Evolutionary conservation across 1,140 invertebrate species (phyloP), one percentile per base, ranked within the genome.

Genomic region (Pteromalus puparum): DNA sequence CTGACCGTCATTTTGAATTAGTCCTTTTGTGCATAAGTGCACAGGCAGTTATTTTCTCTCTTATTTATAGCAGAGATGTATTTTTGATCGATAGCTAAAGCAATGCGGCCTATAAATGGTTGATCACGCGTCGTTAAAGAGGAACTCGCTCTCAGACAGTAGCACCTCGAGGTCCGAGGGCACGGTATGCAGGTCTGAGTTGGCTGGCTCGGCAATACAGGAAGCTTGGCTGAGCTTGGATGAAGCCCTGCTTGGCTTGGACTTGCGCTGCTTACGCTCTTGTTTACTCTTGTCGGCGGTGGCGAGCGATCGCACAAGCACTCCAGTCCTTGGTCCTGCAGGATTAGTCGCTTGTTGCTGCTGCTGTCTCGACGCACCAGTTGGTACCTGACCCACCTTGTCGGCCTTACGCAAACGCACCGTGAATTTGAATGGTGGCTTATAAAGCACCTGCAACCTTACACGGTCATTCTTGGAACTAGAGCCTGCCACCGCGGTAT

Each of bases 361-460:
- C 73, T 13, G 85, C 34, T 0, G 80, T 34, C 30, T 34, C 82
- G 13, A 85, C 81, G 30, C 38, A 26, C 74, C 87, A 73, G 80
- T 82, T 12, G 90, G 82, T 28, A 88, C 82, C 68, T 92, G 92
- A 0, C 89, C 89, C 5, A 91, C 89, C 42, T 95, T 95, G 12
- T 95, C 94, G 9, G 94, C 92, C 89, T 96, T 96, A 53, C 95
- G 95, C 72, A 97, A 93, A 88, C 96, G 96, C 28, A 97, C 94
- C 90, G 96, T 97, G 90, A 97, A 97, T 87, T 96, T 96, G 90
- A 97, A 97, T 1, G 97, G 97, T 42, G 97, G 96, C 88, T 97
- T 97, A 90, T 97, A 97, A 7, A 97, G 96, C 2, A 97, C 96
- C 90, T 97, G 97, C 13, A 97, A 91, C 76, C 96, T 95, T 0